A percentile compares a stretch with the other conserved stretches of the same genome.
These are phyloP conservation scores for Desmodus rotundus DNA, from an alignment of 2,113 vertebrate species.

Conservation along the genomic window DNA sequence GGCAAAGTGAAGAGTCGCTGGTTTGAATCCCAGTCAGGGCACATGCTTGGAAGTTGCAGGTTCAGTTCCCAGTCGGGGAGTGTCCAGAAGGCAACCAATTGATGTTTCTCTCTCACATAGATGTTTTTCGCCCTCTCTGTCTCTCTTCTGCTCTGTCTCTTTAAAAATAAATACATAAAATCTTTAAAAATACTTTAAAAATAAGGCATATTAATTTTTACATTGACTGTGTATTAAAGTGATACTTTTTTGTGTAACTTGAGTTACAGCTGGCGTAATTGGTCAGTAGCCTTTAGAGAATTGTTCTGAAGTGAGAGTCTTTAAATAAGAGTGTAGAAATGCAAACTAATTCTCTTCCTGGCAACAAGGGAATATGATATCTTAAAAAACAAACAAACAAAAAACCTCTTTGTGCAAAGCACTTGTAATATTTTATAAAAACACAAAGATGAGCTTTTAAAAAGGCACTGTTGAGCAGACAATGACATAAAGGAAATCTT, in stretches of 20 bases:
- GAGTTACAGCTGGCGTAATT: neutral
- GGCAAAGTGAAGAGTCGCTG: too few relatives aligned
- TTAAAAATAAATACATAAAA: too few relatives aligned
- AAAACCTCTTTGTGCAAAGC: neutral
- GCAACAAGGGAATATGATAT: neutral
- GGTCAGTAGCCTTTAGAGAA: neutral
- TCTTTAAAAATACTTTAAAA: neutral
- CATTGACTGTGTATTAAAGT: neutral
- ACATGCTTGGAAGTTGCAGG: too few relatives aligned
- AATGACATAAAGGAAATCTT: neutral
- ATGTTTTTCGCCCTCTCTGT: too few relatives aligned
- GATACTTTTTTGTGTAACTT: neutral
- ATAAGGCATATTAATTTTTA: neutral
- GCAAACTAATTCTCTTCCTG: neutral
- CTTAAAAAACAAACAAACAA: neutral
- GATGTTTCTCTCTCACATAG: too few relatives aligned
- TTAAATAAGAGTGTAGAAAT: neutral
- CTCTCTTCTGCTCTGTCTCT: too few relatives aligned
- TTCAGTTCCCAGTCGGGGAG: too few relatives aligned
- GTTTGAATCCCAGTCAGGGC: too few relatives aligned
- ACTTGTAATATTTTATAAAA: slow-evolving; percentile 6
- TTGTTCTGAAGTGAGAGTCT: slow-evolving; percentile 6
- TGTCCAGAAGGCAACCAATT: too few relatives aligned
- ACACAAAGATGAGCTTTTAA: neutral
- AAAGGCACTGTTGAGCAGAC: neutral